phyloP scores from a whole-genome alignment of 1,140 invertebrate species.

The Sitobion miscanthi region DNA sequence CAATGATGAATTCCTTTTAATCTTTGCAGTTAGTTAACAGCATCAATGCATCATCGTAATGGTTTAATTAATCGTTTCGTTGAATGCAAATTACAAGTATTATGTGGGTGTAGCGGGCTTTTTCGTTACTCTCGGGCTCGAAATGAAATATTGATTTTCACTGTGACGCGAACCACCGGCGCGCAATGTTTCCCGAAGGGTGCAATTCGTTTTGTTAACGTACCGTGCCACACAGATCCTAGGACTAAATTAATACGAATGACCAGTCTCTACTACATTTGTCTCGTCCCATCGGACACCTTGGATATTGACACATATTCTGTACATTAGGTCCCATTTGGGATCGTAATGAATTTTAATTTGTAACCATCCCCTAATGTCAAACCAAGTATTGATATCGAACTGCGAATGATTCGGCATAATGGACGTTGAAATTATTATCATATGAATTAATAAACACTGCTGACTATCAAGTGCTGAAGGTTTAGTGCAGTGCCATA shows the following conservation, averaged over 20 bases:
- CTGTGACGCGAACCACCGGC: background rate
- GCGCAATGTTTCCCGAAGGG: slow-evolving; percentile 37
- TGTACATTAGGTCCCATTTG: slow-evolving; percentile 22
- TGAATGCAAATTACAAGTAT: background rate
- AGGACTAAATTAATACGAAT: slow-evolving; percentile 44
- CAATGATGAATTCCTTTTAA: background rate
- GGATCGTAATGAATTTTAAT: slow-evolving; percentile 50
- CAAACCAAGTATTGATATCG: background rate
- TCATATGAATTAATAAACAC: background rate
- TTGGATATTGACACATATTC: background rate
- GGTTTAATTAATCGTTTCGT: background rate
- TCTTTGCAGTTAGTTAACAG: background rate
- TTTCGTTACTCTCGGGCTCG: background rate
- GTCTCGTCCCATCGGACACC: slow-evolving; percentile 25
- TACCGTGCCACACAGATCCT: background rate
- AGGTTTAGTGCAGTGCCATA: background rate
- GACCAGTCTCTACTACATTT: slow-evolving; percentile 21
- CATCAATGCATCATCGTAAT: background rate
- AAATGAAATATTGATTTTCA: slow-evolving; percentile 26
- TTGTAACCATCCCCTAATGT: background rate
- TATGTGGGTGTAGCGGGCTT: background rate
- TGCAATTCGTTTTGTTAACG: background rate
- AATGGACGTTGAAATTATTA: background rate
- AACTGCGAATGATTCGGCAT: background rate
- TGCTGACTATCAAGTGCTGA: background rate